Evolutionary conservation across 2,888 invertebrate genomes (phyloP).

Genomic region (Pedicia rivosa): DNA sequence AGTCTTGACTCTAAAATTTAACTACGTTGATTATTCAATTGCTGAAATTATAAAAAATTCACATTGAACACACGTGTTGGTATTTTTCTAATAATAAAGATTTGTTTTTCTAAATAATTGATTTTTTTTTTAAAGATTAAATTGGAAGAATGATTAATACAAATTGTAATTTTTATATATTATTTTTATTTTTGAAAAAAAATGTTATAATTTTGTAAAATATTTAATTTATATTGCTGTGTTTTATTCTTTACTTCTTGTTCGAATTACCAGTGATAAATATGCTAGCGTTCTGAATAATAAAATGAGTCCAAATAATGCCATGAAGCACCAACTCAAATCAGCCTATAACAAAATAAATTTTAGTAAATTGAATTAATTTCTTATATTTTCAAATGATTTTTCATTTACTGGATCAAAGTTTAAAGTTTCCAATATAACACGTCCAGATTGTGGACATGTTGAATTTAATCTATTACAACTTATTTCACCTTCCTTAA

Average conservation of each 20-base stretch:
- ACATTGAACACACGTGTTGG: too few species aligned
- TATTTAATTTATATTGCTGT: too few species aligned
- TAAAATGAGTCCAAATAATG: conserved; percentile 50
- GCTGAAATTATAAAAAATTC: too few species aligned
- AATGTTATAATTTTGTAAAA: too few species aligned
- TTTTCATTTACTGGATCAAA: conserved; percentile 45
- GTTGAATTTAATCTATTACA: conserved; percentile 59
- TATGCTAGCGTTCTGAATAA: conserved; percentile 63
- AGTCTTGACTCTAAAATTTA: too few species aligned
- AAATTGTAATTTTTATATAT: too few species aligned
- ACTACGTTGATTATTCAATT: too few species aligned
- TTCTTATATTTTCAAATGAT: not conserved
- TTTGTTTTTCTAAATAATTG: too few species aligned
- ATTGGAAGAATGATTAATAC: too few species aligned
- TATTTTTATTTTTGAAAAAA: too few species aligned
- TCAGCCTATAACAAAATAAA: conserved; percentile 37
- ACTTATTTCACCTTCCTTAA: conserved; percentile 52
- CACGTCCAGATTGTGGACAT: conserved; percentile 61
- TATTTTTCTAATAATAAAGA: too few species aligned
- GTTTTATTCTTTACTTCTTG: conserved; percentile 42
- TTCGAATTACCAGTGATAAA: conserved; percentile 51
- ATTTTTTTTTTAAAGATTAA: too few species aligned
- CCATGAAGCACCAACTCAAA: conserved; percentile 53
- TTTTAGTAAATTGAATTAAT: not conserved
- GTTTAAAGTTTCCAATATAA: conserved; percentile 61